A percentile compares a stretch with the other conserved stretches of the same genome.
Evolutionary conservation across 92 coral and sea anemone genomes (phyloP).

Genomic region (Palythoa grandis): DNA sequence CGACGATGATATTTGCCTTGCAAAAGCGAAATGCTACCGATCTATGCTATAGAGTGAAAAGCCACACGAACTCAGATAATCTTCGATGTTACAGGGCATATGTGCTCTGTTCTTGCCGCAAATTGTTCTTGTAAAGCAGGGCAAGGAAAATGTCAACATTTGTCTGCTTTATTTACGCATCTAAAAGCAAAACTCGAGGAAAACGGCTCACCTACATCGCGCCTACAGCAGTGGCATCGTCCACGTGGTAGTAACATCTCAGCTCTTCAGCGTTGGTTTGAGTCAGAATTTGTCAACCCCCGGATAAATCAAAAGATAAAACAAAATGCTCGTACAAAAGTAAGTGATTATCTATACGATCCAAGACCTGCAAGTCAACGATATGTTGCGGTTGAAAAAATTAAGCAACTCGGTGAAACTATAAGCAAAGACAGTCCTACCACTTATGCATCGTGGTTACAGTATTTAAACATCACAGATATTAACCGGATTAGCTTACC

Average conservation of each 20-base stretch:
- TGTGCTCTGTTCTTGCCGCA: too few relatives aligned
- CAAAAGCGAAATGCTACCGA: too few relatives aligned
- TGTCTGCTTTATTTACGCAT: too few relatives aligned
- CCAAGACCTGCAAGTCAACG: conserved; percentile 38
- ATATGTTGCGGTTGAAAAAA: background rate
- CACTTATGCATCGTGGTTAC: conserved; percentile 54
- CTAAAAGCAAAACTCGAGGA: too few relatives aligned
- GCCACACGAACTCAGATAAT: too few relatives aligned
- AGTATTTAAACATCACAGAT: conserved; percentile 34
- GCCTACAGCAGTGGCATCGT: conserved; percentile 25
- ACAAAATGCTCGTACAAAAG: conserved; percentile 6
- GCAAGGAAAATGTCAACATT: too few relatives aligned
- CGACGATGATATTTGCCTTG: too few relatives aligned
- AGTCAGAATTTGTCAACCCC: conserved; percentile 45
- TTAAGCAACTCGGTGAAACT: conserved; percentile 38
- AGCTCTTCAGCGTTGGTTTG: conserved; percentile 51
- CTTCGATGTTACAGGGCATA: too few relatives aligned
- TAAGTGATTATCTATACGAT: conserved; percentile 54
- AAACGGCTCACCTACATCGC: too few relatives aligned
- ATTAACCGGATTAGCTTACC: too few relatives aligned
- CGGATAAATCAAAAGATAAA: conserved; percentile 14
- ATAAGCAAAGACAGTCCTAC: conserved; percentile 40
- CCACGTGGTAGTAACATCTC: conserved; percentile 41
- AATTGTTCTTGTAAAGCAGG: too few relatives aligned
- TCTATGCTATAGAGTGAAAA: conserved; percentile 35